Evolutionary conservation across 2,797 vertebrate genomes (phyloP).

Genomic region (Taeniopygia guttata): DNA sequence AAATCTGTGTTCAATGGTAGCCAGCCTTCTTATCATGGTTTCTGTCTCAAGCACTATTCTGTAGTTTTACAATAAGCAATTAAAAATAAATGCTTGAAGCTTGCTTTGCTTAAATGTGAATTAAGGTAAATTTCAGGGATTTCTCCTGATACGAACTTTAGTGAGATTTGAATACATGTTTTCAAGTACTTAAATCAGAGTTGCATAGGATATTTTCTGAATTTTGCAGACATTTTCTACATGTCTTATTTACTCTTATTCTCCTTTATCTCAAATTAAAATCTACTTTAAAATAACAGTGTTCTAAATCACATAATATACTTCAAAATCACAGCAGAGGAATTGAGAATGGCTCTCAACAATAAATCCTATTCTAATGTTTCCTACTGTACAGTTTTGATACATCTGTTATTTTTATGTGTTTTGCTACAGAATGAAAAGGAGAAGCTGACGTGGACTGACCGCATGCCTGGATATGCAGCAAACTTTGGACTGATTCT

Average conservation of each 20-base stretch:
- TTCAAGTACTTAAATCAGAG: background rate
- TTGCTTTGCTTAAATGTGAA: background rate
- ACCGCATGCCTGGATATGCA: slow-evolving; percentile 89
- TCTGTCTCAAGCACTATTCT: background rate
- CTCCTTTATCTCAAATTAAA: background rate
- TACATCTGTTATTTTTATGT: background rate
- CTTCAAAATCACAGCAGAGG: background rate
- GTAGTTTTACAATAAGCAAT: background rate
- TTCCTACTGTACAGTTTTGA: background rate
- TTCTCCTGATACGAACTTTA: background rate
- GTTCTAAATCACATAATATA: background rate
- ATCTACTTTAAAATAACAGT: background rate
- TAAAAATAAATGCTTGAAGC: background rate
- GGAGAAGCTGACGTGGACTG: slow-evolving; percentile 89
- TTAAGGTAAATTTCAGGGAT: background rate
- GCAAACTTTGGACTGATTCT: slow-evolving; percentile 89
- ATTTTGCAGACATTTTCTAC: background rate
- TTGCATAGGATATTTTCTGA: background rate
- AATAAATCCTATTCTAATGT: background rate
- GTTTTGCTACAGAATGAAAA: slow-evolving; percentile 75
- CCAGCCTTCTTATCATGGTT: background rate
- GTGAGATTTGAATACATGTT: background rate
- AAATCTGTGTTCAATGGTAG: background rate
- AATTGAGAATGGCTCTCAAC: background rate
- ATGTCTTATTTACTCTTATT: background rate